Base-by-base conservation (phyloP, 2,888 invertebrate genomes). In the Calephelis perditalis region DNA sequence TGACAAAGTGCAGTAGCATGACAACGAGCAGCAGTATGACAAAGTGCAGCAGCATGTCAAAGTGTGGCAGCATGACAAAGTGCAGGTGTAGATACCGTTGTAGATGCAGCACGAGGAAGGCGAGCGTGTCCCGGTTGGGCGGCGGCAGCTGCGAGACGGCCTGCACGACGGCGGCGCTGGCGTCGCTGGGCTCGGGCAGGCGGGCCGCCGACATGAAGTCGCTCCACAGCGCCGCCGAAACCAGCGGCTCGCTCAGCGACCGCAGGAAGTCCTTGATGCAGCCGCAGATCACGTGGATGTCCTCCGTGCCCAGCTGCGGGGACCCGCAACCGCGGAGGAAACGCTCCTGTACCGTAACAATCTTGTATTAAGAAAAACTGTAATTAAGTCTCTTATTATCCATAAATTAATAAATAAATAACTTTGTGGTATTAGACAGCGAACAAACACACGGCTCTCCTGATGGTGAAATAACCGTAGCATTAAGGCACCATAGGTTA, bases 221-320 rank as follows among this genome's bases (percentile, higher is more conserved):
- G 35, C 92, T 92, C 96, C 97, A 97, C 58, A 97, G 92, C 12
- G 93, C 92, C 57, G 92, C 92, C 0, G 98, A 97, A 61, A 99
- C 94, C 0, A 99, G 88, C 0, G 99, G 97, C 80, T 99, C 99
- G 60, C 94, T 94, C 36, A 99, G 90, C 0, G 94, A 93, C 6
- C 97, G 93, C 61, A 99, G 91, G 85, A 99, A 99, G 84, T 97
- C 96, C 89, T 99, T 99, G 56, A 99, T 92, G 65, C 97, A 96
- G 55, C 98, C 97, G 82, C 98, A 98, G 44, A 99, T 91, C 0
- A 96, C 96, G 82, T 98, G 95, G 40, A 98, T 92, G 78, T 99
- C 97, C 12, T 94, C 90, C 55, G 91, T 88, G 0, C 88, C 80
- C 46, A 99, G 91, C 72, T 94, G 95, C 0, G 99, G 98, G 0